These are phyloP conservation scores for Drosophila tani DNA, from an alignment of 1,140 invertebrate genomes.

Conservation along the genomic window DNA sequence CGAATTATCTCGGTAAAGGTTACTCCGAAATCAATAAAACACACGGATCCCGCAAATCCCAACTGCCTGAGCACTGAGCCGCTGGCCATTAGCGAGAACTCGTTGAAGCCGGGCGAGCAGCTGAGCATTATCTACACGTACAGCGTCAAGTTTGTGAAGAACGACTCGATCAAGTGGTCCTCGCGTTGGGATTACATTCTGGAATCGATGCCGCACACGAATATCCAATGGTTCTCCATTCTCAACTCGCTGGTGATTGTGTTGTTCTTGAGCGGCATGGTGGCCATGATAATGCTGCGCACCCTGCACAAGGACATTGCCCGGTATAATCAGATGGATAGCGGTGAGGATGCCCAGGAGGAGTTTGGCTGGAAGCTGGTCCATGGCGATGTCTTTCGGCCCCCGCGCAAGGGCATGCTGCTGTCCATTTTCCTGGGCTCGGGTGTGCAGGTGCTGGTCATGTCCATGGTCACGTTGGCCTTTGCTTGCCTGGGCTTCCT, in stretches of 20 bases:
- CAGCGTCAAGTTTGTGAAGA: slow-evolving; percentile 91
- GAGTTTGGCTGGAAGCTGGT: slow-evolving; percentile 99
- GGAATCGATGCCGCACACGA: slow-evolving; percentile 98
- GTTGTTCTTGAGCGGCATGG: slow-evolving; percentile 97
- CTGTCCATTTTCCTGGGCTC: slow-evolving; percentile 97
- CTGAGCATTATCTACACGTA: slow-evolving; percentile 95
- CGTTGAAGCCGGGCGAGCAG: slow-evolving; percentile 86
- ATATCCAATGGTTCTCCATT: slow-evolving; percentile 99
- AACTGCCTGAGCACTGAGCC: slow-evolving; percentile 88
- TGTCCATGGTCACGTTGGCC: slow-evolving; percentile 92
- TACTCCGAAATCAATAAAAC: slow-evolving; percentile 92
- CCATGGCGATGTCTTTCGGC: slow-evolving; percentile 97
- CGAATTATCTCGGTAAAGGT: slow-evolving; percentile 94
- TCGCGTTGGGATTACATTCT: slow-evolving; percentile 99
- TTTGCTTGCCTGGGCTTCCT: slow-evolving; percentile 99
- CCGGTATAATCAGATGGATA: slow-evolving; percentile 98
- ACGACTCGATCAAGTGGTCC: slow-evolving; percentile 97
- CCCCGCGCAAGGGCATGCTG: slow-evolving; percentile 98
- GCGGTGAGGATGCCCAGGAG: slow-evolving; percentile 98
- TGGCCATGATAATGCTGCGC: slow-evolving; percentile 99
- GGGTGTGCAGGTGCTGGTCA: slow-evolving; percentile 95
- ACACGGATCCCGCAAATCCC: slow-evolving; percentile 85
- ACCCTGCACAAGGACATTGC: slow-evolving; percentile 99
- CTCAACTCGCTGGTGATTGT: slow-evolving; percentile 96
- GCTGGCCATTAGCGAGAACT: slow-evolving; percentile 89